phyloP scores from a whole-genome alignment of 1,140 invertebrate species.

The Brachionus calyciflorus region DNA sequence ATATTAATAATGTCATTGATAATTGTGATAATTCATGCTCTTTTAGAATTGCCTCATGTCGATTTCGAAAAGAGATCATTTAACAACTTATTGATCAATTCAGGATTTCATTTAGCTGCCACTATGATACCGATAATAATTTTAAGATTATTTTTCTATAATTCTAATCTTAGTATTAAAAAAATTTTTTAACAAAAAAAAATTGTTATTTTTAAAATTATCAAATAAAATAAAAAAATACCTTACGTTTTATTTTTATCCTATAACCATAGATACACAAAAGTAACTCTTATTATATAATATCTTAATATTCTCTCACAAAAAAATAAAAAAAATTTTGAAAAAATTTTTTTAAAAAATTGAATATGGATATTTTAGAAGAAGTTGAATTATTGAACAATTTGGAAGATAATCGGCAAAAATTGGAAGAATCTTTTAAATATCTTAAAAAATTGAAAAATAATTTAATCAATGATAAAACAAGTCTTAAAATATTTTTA shows the following conservation, averaged over 20 bases:
- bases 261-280: neutral
- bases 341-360: conserved; percentile 9
- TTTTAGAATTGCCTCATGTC: conserved; percentile 1
- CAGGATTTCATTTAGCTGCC: neutral
- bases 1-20: neutral
- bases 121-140: neutral
- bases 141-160: conserved; percentile 24
- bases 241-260: too few species aligned
- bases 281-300: too few species aligned
- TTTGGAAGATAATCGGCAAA: neutral
- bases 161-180: neutral
- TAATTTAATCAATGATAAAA: neutral
- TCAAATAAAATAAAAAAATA: too few species aligned
- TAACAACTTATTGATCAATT: neutral
- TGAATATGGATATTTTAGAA: neutral
- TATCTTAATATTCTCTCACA: too few species aligned
- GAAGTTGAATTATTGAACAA: neutral
- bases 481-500: neutral
- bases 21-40: neutral
- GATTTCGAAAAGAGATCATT: conserved; percentile 2
- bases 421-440: neutral
- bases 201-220: too few species aligned
- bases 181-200: too few species aligned
- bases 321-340: too few species aligned
- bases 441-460: neutral